phyloP scores from a whole-genome alignment of 2,888 invertebrate species.

The Stenoptilia bipunctidactyla region DNA sequence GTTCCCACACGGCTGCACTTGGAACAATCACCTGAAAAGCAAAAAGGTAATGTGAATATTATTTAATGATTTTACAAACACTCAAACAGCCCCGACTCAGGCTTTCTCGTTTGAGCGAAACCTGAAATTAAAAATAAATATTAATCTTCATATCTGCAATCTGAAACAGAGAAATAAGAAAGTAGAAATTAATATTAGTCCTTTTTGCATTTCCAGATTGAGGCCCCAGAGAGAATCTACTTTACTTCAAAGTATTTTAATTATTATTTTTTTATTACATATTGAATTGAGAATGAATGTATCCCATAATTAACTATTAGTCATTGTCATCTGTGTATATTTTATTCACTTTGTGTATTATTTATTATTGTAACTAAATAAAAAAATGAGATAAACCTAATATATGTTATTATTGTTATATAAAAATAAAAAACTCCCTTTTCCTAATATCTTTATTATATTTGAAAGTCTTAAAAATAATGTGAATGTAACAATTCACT shows the following conservation, averaged over 20 bases:
- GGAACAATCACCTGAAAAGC: conserved; percentile 68
- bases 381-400: conserved; percentile 13
- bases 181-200: conserved; percentile 41
- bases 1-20: conserved; percentile 74
- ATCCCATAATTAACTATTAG: conserved; percentile 18
- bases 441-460: conserved; percentile 45
- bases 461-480: conserved; percentile 6
- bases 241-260: conserved; percentile 13
- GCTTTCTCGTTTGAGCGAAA: conserved; percentile 39
- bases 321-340: conserved; percentile 23
- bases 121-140: conserved; percentile 42
- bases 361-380: conserved; percentile 30
- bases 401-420: conserved; percentile 21
- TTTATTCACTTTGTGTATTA: conserved; percentile 30
- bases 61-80: conserved; percentile 39
- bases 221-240: conserved; percentile 24
- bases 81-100: conserved; percentile 40
- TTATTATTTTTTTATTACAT: conserved; percentile 4
- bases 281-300: conserved; percentile 8
- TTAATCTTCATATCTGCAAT: conserved; percentile 56
- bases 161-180: conserved; percentile 65
- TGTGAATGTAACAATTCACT: conserved; percentile 8
- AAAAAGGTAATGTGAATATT: conserved; percentile 61
- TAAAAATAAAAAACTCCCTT: conserved; percentile 48
- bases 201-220: conserved; percentile 52